Percentiles rank a stretch among this genome's conserved stretches.
Evolutionary conservation across 2,888 invertebrate species (phyloP).

Genomic region (Cyclophora albipunctata): DNA sequence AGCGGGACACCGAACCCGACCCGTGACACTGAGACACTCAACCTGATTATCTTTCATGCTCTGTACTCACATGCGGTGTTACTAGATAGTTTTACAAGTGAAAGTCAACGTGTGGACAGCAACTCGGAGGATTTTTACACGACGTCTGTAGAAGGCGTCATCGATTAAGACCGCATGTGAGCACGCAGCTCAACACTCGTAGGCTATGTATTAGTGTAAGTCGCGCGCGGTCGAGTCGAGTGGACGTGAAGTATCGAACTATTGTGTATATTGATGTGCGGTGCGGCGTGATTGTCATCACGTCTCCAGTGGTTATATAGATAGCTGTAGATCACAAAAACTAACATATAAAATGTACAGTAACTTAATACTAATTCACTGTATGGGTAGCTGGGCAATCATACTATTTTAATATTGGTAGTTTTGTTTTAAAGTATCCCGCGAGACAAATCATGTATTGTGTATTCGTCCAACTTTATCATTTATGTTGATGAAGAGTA

Average conservation of each 20-base stretch:
- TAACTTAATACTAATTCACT: conserved; percentile 70
- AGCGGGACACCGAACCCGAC: conserved; percentile 7
- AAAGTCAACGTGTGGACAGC: too few relatives aligned
- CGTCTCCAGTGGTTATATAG: conserved; percentile 45
- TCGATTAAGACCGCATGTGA: too few relatives aligned
- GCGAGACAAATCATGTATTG: conserved; percentile 52
- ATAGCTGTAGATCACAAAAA: conserved; percentile 59
- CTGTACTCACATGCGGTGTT: too few relatives aligned
- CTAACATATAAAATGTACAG: conserved; percentile 64
- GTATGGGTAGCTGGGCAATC: conserved; percentile 73
- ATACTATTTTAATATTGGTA: conserved; percentile 65
- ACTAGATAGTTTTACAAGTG: too few relatives aligned
- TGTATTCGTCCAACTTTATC: conserved; percentile 46
- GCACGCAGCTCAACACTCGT: conserved; percentile 26
- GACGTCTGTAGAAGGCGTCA: not conserved
- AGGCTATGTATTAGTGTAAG: conserved; percentile 51
- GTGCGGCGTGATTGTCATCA: conserved; percentile 32
- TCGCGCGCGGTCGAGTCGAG: conserved; percentile 46
- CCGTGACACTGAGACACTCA: not conserved
- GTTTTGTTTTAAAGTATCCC: conserved; percentile 49
- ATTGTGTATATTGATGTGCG: conserved; percentile 33
- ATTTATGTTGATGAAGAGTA: conserved; percentile 41
- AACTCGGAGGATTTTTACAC: too few relatives aligned
- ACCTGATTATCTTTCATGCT: too few relatives aligned
- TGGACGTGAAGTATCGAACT: conserved; percentile 39